Evolutionary conservation across 2,797 vertebrate species (phyloP).

Genomic region (Semaprochilodus insignis): DNA sequence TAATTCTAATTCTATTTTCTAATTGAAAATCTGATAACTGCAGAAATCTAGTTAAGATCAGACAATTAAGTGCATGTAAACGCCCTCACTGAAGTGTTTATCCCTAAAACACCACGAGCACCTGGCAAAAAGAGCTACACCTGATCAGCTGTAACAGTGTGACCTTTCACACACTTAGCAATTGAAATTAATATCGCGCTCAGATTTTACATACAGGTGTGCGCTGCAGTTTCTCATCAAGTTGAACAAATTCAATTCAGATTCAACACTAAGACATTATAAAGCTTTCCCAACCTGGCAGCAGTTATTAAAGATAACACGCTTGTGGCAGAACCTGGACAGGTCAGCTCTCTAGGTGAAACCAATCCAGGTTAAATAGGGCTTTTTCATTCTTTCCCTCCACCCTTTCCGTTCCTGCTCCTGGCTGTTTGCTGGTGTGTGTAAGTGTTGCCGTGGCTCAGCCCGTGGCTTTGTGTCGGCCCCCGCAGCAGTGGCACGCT

Average conservation of each 20-base stretch:
- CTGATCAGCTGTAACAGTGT: too few species aligned
- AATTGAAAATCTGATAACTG: too few species aligned
- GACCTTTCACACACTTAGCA: too few species aligned
- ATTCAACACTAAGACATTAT: too few species aligned
- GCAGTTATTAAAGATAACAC: neutral
- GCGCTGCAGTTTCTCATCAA: too few species aligned
- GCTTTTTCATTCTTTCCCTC: neutral
- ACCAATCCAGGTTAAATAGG: neutral
- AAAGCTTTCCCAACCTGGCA: neutral
- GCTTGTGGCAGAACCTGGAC: neutral
- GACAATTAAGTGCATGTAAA: too few species aligned
- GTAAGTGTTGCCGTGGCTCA: constrained; percentile 67
- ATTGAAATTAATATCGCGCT: neutral
- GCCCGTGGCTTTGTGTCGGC: constrained; percentile 91
- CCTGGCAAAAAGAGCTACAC: too few species aligned
- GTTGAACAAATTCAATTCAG: neutral
- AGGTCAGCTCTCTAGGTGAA: neutral
- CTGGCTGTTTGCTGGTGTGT: constrained; percentile 1
- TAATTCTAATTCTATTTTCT: too few species aligned
- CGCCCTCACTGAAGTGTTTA: too few species aligned
- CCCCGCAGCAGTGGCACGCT: constrained; percentile 92
- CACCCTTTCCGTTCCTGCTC: neutral
- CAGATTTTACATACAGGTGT: neutral
- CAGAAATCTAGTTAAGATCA: too few species aligned
- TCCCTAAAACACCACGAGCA: too few species aligned